Evolutionary conservation across 2,888 invertebrate genomes (phyloP), one percentile per base, ranked within the genome.

Genomic region (Coecobrya sp.): DNA sequence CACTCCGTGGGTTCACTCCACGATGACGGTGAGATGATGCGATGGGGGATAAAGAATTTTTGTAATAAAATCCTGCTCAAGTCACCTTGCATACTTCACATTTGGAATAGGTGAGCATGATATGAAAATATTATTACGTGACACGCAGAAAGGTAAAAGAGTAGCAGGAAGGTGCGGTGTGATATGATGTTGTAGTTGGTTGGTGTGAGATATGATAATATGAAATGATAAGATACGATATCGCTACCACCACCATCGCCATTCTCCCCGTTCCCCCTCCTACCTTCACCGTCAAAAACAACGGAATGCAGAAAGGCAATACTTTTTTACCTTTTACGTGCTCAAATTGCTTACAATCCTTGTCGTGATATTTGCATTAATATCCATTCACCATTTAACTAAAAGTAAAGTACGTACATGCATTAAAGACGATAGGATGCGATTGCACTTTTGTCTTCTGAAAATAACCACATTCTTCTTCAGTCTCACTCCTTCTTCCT

Each of bases 281-380:
- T 5, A 19, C n/a, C 22, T 59, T 59, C 59, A 1, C 59, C 22
- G 5, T 19, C 19, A 22, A 59, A 59, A 19, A 59, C 8, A 19
- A 59, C 59, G 59, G 59, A 7, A 59, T 19, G n/a, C 59, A 59
- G 19, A 59, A 59, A 59, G 13, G 59, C 59, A 59, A 59, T 59
- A 59, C 19, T 59, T 59, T 59, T 59, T 59, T 59, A 49, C 49
- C 49, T 49, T 49, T 7, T 49, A 49, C 49, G 7, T 19, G 8
- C 19, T 5, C 59, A 22, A 11, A 5, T 19, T 59, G 22, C 7
- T 7, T 7, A 59, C 7, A 19, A n/a, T 19, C 4, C 11, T 59
- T 5, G 59, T 59, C 59, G 59, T 59, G 59, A 59, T 59, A 59
- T 59, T 59, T 59, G 59, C 59, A 59, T 59, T 59, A 59, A 59